A percentile compares a stretch with the other conserved stretches of the same genome.
phyloP scores from a whole-genome alignment of 2,888 invertebrate genomes.

The Drosophila merina region DNA sequence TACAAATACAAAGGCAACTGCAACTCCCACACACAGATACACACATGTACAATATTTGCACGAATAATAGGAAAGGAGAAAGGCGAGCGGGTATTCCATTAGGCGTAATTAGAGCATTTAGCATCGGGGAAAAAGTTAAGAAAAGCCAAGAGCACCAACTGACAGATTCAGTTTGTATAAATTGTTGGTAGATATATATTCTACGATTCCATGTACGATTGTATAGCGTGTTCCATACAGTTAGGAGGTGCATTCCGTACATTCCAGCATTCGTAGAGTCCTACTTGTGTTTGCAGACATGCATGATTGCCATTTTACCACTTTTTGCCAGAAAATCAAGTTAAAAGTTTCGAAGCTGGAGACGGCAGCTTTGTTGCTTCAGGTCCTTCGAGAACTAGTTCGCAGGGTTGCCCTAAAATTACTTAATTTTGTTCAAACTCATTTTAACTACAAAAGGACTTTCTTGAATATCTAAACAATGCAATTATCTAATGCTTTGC shows the following conservation, averaged over 20 bases:
- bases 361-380: constrained; percentile 8
- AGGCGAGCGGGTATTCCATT: constrained; percentile 60
- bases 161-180: constrained; percentile 20
- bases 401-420: neutral
- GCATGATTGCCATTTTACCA: constrained; percentile 40
- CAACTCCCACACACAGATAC: constrained; percentile 30
- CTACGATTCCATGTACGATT: neutral
- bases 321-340: constrained; percentile 27
- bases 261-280: neutral
- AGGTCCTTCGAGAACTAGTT: constrained; percentile 18
- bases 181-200: constrained; percentile 2
- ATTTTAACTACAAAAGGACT: neutral
- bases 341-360: constrained; percentile 32
- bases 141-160: constrained; percentile 53
- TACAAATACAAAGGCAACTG: constrained; percentile 17
- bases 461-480: neutral
- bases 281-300: constrained; percentile 22
- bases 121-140: constrained; percentile 69
- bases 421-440: neutral
- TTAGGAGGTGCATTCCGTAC: constrained; percentile 39
- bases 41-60: neutral
- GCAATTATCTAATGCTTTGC: neutral
- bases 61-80: too few species aligned
- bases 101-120: constrained; percentile 80
- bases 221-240: constrained; percentile 27